A percentile compares a stretch with the other conserved stretches of the same genome.
Conservation (phyloP, 2,113 vertebrate genomes). For the Osmerus mordax region DNA sequence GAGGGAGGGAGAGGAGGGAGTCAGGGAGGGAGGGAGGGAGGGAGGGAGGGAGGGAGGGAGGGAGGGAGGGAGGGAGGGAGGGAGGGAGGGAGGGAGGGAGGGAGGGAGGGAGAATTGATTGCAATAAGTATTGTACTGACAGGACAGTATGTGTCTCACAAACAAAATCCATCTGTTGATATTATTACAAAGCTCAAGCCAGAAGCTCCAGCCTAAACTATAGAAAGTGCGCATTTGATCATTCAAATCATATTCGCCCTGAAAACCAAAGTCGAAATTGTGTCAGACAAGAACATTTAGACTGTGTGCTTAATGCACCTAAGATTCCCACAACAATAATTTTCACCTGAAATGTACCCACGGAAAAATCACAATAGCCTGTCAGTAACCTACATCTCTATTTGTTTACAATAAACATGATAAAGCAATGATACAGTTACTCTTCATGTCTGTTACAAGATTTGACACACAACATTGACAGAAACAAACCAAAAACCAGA, state of each 20-base stretch:
- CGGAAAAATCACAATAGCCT: no score
- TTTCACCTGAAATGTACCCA: no score
- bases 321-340: background rate
- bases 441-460: no score
- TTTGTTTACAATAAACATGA: background rate
- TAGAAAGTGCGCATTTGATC: background rate
- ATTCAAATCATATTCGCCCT: slow-evolving; percentile 7
- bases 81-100: background rate
- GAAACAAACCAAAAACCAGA: no score
- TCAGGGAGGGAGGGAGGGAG: no score
- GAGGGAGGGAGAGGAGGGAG: background rate
- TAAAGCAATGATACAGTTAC: background rate
- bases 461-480: no score
- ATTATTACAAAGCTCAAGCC: background rate
- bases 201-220: background rate
- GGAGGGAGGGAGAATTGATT: background rate
- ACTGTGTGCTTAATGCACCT: background rate
- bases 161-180: background rate
- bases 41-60: no score
- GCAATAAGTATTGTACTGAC: background rate
- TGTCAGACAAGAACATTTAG: no score
- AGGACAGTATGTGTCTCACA: no score
- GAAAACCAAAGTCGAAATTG: background rate
- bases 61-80: background rate
- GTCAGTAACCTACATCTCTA: no score